Evolutionary conservation across 2,888 invertebrate species (phyloP).

Genomic region (Nycteola revayana): DNA sequence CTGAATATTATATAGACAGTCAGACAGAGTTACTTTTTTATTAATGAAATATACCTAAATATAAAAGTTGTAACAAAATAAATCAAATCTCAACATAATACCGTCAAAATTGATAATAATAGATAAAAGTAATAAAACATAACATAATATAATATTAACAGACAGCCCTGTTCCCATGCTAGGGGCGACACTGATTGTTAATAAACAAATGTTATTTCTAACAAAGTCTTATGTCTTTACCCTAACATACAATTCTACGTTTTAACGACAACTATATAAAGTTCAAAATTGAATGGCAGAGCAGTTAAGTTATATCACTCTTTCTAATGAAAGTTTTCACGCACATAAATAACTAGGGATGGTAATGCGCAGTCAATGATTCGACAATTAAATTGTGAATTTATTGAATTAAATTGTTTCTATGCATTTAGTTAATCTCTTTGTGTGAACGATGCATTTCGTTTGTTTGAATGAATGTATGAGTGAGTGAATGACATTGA

Average conservation of each 20-base stretch:
- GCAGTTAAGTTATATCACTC: no score
- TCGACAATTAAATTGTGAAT: constrained; percentile 68
- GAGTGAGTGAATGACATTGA: background rate
- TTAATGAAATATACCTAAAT: no score
- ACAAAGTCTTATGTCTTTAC: no score
- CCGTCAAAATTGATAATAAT: background rate
- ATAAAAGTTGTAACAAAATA: no score
- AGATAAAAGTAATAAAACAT: background rate
- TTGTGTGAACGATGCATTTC: constrained; percentile 6
- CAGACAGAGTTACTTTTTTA: no score
- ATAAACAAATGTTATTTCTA: no score
- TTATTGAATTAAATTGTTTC: constrained; percentile 64
- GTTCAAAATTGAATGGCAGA: no score
- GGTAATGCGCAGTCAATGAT: constrained; percentile 64
- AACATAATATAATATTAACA: constrained; percentile 1
- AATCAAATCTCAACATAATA: no score
- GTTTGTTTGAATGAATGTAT: background rate
- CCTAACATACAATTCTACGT: no score
- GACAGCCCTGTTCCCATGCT: constrained; percentile 34
- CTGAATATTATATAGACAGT: no score
- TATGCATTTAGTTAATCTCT: constrained; percentile 15
- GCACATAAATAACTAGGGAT: constrained; percentile 36
- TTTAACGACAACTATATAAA: no score
- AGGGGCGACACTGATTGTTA: constrained; percentile 48
- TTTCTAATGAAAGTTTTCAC: background rate